Conservation (phyloP, 2,797 vertebrate species). For the Melanotaenia trifasciata region DNA sequence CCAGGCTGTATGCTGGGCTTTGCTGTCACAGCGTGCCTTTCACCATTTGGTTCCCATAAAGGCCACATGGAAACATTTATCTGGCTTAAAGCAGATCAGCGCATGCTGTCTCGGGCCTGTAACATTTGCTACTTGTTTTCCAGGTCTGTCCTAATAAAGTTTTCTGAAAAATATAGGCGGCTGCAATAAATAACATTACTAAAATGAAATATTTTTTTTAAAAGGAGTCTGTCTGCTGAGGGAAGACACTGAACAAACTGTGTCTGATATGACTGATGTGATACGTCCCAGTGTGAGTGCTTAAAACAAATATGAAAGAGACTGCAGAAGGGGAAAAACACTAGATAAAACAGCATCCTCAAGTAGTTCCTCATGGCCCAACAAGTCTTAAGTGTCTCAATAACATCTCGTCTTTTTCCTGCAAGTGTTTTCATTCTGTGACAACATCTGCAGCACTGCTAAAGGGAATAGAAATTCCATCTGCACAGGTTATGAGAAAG, state of each 20-base stretch:
- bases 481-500: constrained; percentile 53
- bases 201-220: constrained; percentile 24
- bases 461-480: constrained; percentile 51
- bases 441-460: constrained; percentile 53
- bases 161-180: constrained; percentile 55
- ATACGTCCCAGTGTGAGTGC: constrained; percentile 15
- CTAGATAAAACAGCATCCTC: constrained; percentile 55
- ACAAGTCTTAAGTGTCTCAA: constrained; percentile 35
- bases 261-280: constrained; percentile 30
- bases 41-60: constrained; percentile 93
- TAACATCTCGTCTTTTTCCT: constrained; percentile 20
- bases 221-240: background rate
- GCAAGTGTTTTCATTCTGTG: constrained; percentile 48
- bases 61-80: constrained; percentile 93
- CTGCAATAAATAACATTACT: constrained; percentile 34
- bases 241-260: constrained; percentile 40
- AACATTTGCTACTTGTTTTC: constrained; percentile 89
- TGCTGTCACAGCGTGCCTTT: constrained; percentile 85
- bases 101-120: constrained; percentile 77
- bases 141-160: constrained; percentile 71
- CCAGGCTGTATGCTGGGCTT: constrained; percentile 75
- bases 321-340: constrained; percentile 8
- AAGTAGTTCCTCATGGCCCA: constrained; percentile 45
- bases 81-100: constrained; percentile 83
- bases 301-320: constrained; percentile 29